Conservation (phyloP, 2,888 invertebrate genomes). For the Megastigmus dorsalis region DNA sequence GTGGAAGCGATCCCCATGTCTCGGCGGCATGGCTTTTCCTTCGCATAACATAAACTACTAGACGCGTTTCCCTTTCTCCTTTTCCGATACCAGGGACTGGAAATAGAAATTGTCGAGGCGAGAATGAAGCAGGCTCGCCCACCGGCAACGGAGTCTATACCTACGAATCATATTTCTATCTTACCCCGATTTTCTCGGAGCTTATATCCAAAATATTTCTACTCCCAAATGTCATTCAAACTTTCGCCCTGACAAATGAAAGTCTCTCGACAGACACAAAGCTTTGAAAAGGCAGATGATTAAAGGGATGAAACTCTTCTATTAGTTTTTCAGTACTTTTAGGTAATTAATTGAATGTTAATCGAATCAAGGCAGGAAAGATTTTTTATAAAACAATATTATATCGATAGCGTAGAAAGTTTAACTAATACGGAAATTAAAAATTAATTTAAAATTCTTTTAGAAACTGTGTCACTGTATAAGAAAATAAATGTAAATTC, state of each 20-base stretch:
- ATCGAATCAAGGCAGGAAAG: too few relatives aligned
- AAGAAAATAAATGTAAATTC: too few relatives aligned
- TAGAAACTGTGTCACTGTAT: too few relatives aligned
- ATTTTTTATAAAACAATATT: too few relatives aligned
- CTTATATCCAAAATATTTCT: constrained; percentile 25
- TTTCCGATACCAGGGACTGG: constrained; percentile 1
- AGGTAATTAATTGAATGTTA: too few relatives aligned
- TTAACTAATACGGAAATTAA: too few relatives aligned
- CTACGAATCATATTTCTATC: constrained; percentile 20
- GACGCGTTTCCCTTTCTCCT: neutral
- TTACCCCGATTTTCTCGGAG: neutral
- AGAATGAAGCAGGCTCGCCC: constrained; percentile 17
- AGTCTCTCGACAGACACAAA: neutral
- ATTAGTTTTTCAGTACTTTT: too few relatives aligned
- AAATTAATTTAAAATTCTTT: too few relatives aligned
- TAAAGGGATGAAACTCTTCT: neutral
- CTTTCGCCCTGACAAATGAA: constrained; percentile 14
- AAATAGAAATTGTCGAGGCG: constrained; percentile 27
- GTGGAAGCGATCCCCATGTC: neutral
- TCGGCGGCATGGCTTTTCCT: constrained; percentile 3
- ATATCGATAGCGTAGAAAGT: too few relatives aligned
- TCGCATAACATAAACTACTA: constrained; percentile 24
- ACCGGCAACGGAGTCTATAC: neutral
- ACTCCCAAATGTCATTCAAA: neutral
- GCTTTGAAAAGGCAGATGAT: neutral